These are phyloP conservation scores for Ypsolopha sequella DNA, from an alignment of 2,888 invertebrate genomes.

Conservation along the genomic window DNA sequence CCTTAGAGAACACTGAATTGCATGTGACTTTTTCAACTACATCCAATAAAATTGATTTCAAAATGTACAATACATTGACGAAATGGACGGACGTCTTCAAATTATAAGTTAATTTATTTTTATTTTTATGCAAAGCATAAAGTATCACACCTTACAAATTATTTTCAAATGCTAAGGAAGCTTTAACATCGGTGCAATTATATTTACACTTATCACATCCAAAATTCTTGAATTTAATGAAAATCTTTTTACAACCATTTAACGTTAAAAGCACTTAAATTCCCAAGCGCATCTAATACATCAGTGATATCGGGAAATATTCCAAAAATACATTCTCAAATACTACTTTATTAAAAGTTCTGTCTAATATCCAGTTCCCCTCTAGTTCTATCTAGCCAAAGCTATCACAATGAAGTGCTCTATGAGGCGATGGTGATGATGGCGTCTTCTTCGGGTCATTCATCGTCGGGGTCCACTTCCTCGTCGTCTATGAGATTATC, in stretches of 20 bases:
- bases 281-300: too few species aligned
- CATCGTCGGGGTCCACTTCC: constrained; percentile 41
- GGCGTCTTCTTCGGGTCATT: constrained; percentile 25
- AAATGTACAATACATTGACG: constrained; percentile 9
- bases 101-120: neutral
- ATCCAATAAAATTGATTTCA: neutral
- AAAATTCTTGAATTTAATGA: too few species aligned
- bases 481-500: constrained; percentile 59
- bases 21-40: too few species aligned
- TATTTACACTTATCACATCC: neutral
- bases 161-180: constrained; percentile 1
- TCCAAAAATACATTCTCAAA: neutral
- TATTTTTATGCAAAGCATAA: neutral
- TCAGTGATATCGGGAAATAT: neutral
- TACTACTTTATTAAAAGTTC: neutral
- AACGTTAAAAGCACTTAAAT: too few species aligned
- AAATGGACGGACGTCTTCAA: constrained; percentile 20
- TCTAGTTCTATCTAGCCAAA: neutral
- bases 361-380: too few species aligned
- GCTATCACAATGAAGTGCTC: constrained; percentile 6
- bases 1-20: too few species aligned
- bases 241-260: too few species aligned
- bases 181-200: neutral
- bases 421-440: constrained; percentile 30
- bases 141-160: neutral